phyloP scores from a whole-genome alignment of 2,888 invertebrate species.

The Cheilosia soror region DNA sequence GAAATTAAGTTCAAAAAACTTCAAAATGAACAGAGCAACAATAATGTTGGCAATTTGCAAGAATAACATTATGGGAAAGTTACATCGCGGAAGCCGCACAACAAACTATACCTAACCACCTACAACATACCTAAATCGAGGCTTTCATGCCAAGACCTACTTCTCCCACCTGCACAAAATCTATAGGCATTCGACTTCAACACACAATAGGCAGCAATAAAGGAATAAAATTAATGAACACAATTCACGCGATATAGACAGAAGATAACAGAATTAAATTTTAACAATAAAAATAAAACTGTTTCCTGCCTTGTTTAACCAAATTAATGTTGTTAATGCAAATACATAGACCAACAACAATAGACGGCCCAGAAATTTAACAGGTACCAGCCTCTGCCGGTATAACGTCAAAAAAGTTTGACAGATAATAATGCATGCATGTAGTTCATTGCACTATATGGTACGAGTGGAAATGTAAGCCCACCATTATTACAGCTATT shows the following conservation, averaged over 20 bases:
- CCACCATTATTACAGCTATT: slow-evolving; percentile 9
- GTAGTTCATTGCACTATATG: slow-evolving; percentile 39
- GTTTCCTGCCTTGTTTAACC: slow-evolving; percentile 36
- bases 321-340: slow-evolving; percentile 33
- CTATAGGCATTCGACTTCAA: slow-evolving; percentile 6
- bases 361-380: slow-evolving; percentile 9
- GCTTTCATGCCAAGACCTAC: slow-evolving; percentile 42
- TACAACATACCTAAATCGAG: slow-evolving; percentile 28
- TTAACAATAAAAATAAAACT: neutral
- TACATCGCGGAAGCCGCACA: slow-evolving; percentile 59
- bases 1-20: slow-evolving; percentile 4
- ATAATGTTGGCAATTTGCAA: slow-evolving; percentile 6
- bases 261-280: neutral
- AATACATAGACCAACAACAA: neutral
- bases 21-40: neutral
- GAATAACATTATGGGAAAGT: slow-evolving; percentile 51
- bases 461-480: neutral
- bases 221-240: slow-evolving; percentile 25
- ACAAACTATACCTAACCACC: slow-evolving; percentile 35
- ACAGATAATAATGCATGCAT: neutral
- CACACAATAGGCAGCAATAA: neutral
- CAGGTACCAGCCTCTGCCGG: slow-evolving; percentile 10
- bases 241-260: slow-evolving; percentile 25
- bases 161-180: slow-evolving; percentile 16
- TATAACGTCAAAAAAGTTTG: neutral